phyloP scores from a whole-genome alignment of 2,888 invertebrate genomes.

The Cephonodes hylas region DNA sequence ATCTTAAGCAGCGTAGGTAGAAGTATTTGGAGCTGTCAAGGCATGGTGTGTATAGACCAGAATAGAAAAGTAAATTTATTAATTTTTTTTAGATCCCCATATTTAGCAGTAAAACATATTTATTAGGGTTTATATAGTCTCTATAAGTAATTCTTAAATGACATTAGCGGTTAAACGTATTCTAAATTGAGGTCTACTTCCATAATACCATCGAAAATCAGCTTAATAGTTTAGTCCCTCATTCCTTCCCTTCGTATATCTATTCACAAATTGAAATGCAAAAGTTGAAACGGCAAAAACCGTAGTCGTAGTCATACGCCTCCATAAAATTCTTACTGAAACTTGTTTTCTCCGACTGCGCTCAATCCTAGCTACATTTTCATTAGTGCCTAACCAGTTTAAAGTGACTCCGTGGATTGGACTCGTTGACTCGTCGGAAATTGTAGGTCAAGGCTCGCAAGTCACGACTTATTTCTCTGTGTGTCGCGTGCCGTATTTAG shows the following conservation, averaged over 20 bases:
- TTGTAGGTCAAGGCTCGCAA: background rate
- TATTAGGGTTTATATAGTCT: no score
- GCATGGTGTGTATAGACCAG: no score
- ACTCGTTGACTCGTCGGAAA: background rate
- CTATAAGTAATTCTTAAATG: background rate
- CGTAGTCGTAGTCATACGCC: background rate
- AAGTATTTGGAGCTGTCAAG: no score
- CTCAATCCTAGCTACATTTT: background rate
- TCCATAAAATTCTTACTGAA: background rate
- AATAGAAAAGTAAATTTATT: no score
- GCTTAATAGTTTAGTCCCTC: no score
- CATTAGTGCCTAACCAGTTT: background rate
- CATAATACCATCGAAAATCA: no score
- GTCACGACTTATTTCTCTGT: background rate
- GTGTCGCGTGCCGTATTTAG: background rate
- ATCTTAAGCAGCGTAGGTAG: no score
- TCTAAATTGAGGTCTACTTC: no score
- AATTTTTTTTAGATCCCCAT: no score
- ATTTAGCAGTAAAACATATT: no score
- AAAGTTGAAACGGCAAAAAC: background rate
- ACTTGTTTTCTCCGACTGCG: background rate
- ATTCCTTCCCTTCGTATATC: background rate
- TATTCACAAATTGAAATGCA: no score
- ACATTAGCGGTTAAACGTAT: no score
- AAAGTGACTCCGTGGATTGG: slow-evolving; percentile 1